These are phyloP conservation scores for Zaprionus ghesquierei DNA, from an alignment of 1,140 invertebrate species.

Conservation along the genomic window DNA sequence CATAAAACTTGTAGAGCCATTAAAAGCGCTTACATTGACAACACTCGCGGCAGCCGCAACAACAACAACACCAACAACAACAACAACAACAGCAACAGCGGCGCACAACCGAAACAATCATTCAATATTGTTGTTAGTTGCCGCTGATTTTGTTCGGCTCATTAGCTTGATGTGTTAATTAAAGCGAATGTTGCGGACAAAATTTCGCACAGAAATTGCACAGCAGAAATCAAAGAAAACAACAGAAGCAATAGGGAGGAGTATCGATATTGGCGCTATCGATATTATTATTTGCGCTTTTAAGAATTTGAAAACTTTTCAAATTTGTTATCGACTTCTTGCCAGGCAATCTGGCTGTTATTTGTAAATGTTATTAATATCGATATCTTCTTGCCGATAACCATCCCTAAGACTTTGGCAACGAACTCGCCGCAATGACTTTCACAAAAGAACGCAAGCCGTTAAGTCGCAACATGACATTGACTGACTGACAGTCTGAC, in stretches of 20 bases:
- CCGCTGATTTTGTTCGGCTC: conserved; percentile 30
- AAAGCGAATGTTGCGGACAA: conserved; percentile 57
- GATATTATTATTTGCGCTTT: not conserved
- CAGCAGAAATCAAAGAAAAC: conserved; percentile 16
- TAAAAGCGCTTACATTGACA: conserved; percentile 44
- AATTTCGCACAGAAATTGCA: conserved; percentile 3
- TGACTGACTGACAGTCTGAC: conserved; percentile 22
- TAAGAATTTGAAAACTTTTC: too few relatives aligned
- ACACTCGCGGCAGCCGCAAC: conserved; percentile 14
- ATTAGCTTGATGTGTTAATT: conserved; percentile 68
- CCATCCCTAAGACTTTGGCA: conserved; percentile 61
- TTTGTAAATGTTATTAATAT: not conserved
- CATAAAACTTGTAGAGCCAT: conserved; percentile 65
- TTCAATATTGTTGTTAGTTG: conserved; percentile 52
- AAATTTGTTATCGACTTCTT: too few relatives aligned
- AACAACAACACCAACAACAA: conserved; percentile 20
- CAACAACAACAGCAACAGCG: conserved; percentile 17
- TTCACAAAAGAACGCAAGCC: conserved; percentile 58
- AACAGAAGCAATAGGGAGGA: conserved; percentile 40
- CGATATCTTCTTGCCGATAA: not conserved
- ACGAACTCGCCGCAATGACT: conserved; percentile 67
- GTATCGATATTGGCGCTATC: not conserved
- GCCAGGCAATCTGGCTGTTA: too few relatives aligned
- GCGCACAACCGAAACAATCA: conserved; percentile 36
- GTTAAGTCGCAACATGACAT: conserved; percentile 26